These are phyloP conservation scores for Coryphaenoides rupestris DNA, from an alignment of 2,113 vertebrate genomes.

Conservation along the genomic window DNA sequence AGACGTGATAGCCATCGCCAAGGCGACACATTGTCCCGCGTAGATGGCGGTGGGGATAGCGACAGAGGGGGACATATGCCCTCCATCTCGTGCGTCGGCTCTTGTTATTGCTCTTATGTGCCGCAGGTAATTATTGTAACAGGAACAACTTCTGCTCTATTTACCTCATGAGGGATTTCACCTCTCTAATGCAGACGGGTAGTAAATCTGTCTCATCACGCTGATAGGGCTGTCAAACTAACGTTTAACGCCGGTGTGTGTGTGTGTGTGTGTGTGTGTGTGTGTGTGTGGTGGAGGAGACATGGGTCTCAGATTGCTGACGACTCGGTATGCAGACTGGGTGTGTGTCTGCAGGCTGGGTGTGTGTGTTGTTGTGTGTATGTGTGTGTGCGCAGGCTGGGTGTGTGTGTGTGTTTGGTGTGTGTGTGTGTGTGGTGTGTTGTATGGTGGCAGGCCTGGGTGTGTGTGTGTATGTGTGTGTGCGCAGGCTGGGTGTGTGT, in stretches of 20 bases:
- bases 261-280: too few relatives aligned
- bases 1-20: neutral
- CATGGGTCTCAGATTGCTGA: constrained; percentile 46
- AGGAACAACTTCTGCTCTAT: constrained; percentile 27
- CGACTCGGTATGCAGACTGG: constrained; percentile 34
- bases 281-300: too few relatives aligned
- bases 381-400: neutral
- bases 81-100: neutral
- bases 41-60: neutral
- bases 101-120: neutral
- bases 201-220: constrained; percentile 39
- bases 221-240: constrained; percentile 40
- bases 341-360: neutral
- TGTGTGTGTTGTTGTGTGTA: too few relatives aligned
- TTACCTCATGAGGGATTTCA: constrained; percentile 14
- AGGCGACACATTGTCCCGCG: neutral
- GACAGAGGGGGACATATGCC: neutral
- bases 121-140: constrained; percentile 34
- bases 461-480: too few relatives aligned
- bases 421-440: too few relatives aligned
- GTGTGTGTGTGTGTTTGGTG: too few relatives aligned
- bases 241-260: constrained; percentile 10
- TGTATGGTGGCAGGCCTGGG: too few relatives aligned
- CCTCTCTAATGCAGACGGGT: constrained; percentile 40
- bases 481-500: too few relatives aligned